Conservation (phyloP, 2,113 vertebrate genomes). For the Passer montanus region DNA sequence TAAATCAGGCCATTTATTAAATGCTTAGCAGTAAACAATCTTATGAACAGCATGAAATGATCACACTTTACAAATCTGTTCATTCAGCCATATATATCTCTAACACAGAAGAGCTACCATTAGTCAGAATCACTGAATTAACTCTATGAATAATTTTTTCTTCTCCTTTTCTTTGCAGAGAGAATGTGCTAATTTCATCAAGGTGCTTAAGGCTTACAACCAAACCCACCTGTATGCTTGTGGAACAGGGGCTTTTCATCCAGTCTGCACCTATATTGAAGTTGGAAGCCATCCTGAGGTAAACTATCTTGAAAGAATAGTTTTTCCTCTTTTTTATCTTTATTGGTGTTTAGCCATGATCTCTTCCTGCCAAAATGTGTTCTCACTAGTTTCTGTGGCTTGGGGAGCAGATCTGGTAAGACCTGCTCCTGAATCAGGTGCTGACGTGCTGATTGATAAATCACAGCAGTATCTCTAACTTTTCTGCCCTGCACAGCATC, state of each 20-base stretch:
- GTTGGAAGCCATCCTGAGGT: slow-evolving; percentile 94
- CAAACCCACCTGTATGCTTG: slow-evolving; percentile 94
- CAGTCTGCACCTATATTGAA: slow-evolving; percentile 92
- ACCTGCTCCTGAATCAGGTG: slow-evolving; percentile 34
- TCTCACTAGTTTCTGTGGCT: not conserved
- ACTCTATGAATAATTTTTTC: slow-evolving; percentile 18
- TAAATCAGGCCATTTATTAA: slow-evolving; percentile 30
- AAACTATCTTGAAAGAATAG: slow-evolving; percentile 50
- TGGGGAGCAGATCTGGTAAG: not conserved
- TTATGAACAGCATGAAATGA: not conserved
- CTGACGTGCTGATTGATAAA: slow-evolving; percentile 42
- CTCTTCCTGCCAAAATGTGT: not conserved
- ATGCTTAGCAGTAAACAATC: slow-evolving; percentile 2
- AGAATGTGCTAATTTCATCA: slow-evolving; percentile 97
- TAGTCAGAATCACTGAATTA: slow-evolving; percentile 32
- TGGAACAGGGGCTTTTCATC: slow-evolving; percentile 96
- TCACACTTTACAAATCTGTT: slow-evolving; percentile 18
- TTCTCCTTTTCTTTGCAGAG: slow-evolving; percentile 78
- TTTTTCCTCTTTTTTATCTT: not conserved
- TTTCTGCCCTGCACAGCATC: not conserved
- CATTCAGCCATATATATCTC: not conserved
- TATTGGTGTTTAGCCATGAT: not conserved
- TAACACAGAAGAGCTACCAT: not conserved
- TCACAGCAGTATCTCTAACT: not conserved
- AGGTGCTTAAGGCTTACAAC: slow-evolving; percentile 92